Evolutionary conservation across 2,113 vertebrate species (phyloP).

Genomic region (Phyllostomus hastatus): DNA sequence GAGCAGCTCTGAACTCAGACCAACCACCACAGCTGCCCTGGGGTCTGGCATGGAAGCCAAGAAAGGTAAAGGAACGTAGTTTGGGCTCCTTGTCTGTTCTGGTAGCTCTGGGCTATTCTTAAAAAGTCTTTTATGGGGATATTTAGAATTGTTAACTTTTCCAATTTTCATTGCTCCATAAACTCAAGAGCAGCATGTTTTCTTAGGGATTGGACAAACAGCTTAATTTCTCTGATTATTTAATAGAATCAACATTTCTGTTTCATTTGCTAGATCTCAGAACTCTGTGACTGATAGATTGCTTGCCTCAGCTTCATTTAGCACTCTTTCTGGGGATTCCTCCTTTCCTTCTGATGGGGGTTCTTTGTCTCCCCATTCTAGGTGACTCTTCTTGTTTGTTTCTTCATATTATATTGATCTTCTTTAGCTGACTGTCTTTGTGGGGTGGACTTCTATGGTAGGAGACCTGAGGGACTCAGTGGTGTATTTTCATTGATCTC

Average conservation of each 20-base stretch:
- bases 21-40: slow-evolving; percentile 82
- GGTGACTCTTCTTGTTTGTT: no score
- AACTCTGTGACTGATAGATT: no score
- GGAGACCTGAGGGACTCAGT: no score
- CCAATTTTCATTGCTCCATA: background rate
- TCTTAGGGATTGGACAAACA: background rate
- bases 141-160: background rate
- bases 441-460: no score
- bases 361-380: no score
- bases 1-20: slow-evolving; percentile 91
- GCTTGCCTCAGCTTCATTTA: no score
- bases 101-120: background rate
- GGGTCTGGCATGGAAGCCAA: slow-evolving; percentile 87
- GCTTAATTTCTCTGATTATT: background rate
- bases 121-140: background rate
- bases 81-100: background rate
- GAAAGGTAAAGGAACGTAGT: slow-evolving; percentile 83
- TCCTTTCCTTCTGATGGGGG: no score
- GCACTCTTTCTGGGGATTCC: no score
- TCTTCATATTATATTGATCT: no score
- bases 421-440: no score
- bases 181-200: background rate
- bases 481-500: no score
- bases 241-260: background rate
- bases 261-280: background rate